Base-by-base conservation (phyloP, 2,797 vertebrate species). In the Tokudaia tokunoshimensis region DNA sequence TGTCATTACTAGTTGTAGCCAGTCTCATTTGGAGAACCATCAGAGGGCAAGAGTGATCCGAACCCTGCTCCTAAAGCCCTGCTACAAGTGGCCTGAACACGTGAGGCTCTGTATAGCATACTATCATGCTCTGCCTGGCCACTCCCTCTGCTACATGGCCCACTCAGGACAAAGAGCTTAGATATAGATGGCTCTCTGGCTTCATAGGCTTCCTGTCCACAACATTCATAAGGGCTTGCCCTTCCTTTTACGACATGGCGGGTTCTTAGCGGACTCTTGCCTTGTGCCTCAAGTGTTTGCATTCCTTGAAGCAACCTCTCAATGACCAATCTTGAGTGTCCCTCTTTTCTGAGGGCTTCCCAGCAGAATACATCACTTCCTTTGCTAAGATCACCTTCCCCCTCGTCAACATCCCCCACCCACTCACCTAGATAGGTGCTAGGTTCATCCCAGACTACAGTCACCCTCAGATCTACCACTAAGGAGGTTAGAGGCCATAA, bases 271-370 rank as follows among this genome's bases (percentile, higher is more conserved):
- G 0, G 76, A 65, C 91, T 83, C n/a, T 50, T 50, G 31, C 37
- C 37, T 37, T 22, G 22, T 31, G 59, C 34, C 59, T 84, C 72
- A 44, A 19, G 80, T 65, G 83, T 78, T 70, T 74, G 70, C 1
- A 76, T 52, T 55, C 29, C 63, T 50, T 11, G 63, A 86, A 75
- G 13, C 11, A 52, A 41, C 67, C 72, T 89, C 61, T 94, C 82
- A 1, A 24, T 15, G 59, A 81, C 81, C 65, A 72, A 76, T 20
- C 80, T 84, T 82, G 57, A 82, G 67, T 10, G 41, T 24, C 55
- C 78, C 81, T 57, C 24, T 20, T 79, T 59, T 70, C 83, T 85
- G 34, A 94, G 76, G 63, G 75, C 80, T 44, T 91, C 93, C 92
- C 74, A 31, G 78, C 52, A 57, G n/a, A 82, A 83, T 6, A 26